These are phyloP conservation scores for Drosophila busckii DNA, from an alignment of 1,140 invertebrate genomes.

Conservation along the genomic window DNA sequence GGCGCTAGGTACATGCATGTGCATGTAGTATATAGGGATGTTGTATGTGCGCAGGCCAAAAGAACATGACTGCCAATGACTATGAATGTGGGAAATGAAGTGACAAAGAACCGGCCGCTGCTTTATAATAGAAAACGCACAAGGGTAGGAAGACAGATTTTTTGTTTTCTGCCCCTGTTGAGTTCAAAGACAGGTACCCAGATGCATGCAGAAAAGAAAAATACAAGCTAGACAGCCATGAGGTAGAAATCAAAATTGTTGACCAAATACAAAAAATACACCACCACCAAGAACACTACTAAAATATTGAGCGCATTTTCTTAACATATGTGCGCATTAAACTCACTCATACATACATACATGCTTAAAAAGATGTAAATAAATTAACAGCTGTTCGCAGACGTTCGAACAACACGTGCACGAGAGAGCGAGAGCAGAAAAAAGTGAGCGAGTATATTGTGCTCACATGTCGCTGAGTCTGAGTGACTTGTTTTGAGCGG, in stretches of 20 bases:
- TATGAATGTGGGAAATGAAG: conserved; percentile 4
- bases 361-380: conserved; percentile 74
- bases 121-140: no score
- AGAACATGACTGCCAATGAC: no score
- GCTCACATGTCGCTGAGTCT: conserved; percentile 40
- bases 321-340: conserved; percentile 54
- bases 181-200: conserved; percentile 31
- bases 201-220: conserved; percentile 4
- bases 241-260: conserved; percentile 21
- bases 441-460: conserved; percentile 12
- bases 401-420: conserved; percentile 59
- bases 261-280: conserved; percentile 35
- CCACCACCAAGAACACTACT: conserved; percentile 16
- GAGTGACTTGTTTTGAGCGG: conserved; percentile 54
- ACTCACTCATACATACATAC: no score
- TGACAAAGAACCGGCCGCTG: conserved; percentile 18
- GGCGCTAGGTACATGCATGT: no score
- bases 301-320: conserved; percentile 33
- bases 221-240: conserved; percentile 5
- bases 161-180: conserved; percentile 20
- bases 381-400: conserved; percentile 68
- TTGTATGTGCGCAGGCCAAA: background rate
- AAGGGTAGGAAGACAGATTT: conserved; percentile 27
- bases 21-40: conserved; percentile 19
- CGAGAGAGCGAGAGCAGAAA: conserved; percentile 13